Base-by-base conservation (phyloP, 2,888 invertebrate species). In the Seira musarum region DNA sequence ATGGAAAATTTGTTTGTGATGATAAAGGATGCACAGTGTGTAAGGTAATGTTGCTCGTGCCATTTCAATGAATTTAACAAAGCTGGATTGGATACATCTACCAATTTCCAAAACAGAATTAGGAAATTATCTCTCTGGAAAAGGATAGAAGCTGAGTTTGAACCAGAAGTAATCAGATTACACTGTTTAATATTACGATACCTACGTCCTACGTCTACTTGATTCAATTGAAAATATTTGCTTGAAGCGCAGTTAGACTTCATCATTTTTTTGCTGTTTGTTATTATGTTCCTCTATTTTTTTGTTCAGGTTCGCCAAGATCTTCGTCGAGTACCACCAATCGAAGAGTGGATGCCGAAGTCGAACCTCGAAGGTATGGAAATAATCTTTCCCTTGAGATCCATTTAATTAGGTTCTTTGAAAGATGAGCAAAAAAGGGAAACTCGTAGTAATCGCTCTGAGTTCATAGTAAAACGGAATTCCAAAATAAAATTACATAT, bases 311-410 rank as follows among this genome's bases (percentile, higher is more conserved):
- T 87, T 21, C 86, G 87, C 49, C 86, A 87, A 63, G 87, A 87
- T 15, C 86, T 87, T 82, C 86, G 76, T 40, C 79, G 84, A 21
- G 87, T 87, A 21, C 85, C 86, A 2, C 87, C 87, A 13, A 87
- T 87, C 60, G 87, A 88, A 73, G 87, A 87, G 71, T 87, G 87
- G 87, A 87, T 88, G 68, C 87, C 87, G 5, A 85, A 87, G 82
- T 87, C 87, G 63, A 87, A 88, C 80, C 79, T 87, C 15, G 87
- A 87, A 81, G 87, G 87, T 74, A 76, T 25, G 17, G 40, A 13
- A 8, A 40, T n/a, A 40, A 40, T 40, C 40, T 8, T 40, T 13
- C 40, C 40, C 13, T 40, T 40, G 13, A 40, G 40, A 40, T 40
- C 40, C 40, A 40, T 13, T 40, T 40, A 40, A 40, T 40, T 40